Conservation (phyloP, 2,797 vertebrate genomes). For the Poeciliopsis infans region DNA sequence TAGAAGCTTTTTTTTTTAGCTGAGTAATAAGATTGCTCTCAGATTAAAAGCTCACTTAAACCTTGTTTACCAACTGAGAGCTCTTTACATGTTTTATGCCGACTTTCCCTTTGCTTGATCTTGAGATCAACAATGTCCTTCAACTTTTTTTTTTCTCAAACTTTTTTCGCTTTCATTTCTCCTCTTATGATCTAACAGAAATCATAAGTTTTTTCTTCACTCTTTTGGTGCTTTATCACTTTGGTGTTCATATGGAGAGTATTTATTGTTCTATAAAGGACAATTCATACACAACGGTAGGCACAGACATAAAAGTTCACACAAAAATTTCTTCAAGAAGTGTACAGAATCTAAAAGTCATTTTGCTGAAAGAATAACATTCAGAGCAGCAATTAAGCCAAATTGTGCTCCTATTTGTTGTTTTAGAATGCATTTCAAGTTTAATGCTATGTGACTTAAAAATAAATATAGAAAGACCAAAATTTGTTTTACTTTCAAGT, state of each 20-base stretch:
- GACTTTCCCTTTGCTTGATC: slow-evolving; percentile 24
- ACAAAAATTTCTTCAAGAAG: no score
- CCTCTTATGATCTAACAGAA: slow-evolving; percentile 18
- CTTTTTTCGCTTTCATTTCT: slow-evolving; percentile 38
- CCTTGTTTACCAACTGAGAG: slow-evolving; percentile 34
- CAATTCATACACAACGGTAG: no score
- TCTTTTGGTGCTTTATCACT: slow-evolving; percentile 33
- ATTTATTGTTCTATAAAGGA: not conserved
- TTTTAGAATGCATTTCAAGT: not conserved
- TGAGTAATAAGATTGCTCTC: slow-evolving; percentile 37
- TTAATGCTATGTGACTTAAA: not conserved
- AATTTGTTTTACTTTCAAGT: not conserved
- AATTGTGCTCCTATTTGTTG: not conserved
- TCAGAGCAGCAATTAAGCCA: no score
- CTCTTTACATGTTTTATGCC: slow-evolving; percentile 39
- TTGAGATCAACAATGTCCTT: slow-evolving; percentile 32
- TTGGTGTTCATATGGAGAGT: slow-evolving; percentile 28
- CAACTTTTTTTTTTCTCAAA: slow-evolving; percentile 21
- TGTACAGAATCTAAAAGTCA: no score
- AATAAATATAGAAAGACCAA: not conserved
- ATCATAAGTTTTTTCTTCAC: slow-evolving; percentile 24
- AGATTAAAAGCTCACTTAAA: slow-evolving; percentile 40
- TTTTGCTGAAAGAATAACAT: no score
- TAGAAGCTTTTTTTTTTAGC: slow-evolving; percentile 32
- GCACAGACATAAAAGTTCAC: no score